Percentiles rank a stretch among this genome's conserved stretches.
These are phyloP conservation scores for Globicephala melas DNA, from an alignment of 2,113 vertebrate genomes.

Conservation along the genomic window DNA sequence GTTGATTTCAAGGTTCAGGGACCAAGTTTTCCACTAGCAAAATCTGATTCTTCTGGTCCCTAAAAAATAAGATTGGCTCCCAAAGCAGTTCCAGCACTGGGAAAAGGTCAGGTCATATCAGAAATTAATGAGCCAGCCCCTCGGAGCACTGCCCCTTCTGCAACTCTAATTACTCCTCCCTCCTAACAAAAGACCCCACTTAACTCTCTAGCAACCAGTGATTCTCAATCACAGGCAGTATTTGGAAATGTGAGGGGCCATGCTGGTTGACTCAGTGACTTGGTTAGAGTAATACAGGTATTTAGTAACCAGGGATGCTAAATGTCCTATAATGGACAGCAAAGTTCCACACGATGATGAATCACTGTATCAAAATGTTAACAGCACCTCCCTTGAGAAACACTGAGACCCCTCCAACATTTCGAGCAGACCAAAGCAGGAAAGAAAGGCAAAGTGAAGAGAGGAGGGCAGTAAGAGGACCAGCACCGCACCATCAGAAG, in stretches of 20 bases:
- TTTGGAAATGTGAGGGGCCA: neutral
- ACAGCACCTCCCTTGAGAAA: neutral
- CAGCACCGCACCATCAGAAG: neutral
- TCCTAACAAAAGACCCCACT: neutral
- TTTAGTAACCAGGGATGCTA: neutral
- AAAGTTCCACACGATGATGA: neutral
- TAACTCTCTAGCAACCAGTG: neutral
- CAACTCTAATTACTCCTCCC: neutral
- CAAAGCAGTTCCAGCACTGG: neutral
- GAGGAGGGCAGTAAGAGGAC: neutral
- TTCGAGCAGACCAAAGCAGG: neutral
- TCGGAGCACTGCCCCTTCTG: neutral
- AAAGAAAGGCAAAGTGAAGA: neutral
- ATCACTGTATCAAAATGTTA: conserved; percentile 6
- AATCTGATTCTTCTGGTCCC: neutral
- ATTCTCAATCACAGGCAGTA: neutral
- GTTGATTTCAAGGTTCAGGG: neutral
- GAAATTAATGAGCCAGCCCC: neutral
- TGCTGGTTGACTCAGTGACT: neutral
- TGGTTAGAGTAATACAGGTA: neutral
- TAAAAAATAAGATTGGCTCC: neutral
- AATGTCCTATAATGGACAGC: neutral
- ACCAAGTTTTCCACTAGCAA: neutral
- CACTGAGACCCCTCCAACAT: neutral
- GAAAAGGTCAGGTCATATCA: neutral